A percentile compares a stretch with the other conserved stretches of the same genome.
Conservation (phyloP, 2,797 vertebrate species). For the Platalea minor region DNA sequence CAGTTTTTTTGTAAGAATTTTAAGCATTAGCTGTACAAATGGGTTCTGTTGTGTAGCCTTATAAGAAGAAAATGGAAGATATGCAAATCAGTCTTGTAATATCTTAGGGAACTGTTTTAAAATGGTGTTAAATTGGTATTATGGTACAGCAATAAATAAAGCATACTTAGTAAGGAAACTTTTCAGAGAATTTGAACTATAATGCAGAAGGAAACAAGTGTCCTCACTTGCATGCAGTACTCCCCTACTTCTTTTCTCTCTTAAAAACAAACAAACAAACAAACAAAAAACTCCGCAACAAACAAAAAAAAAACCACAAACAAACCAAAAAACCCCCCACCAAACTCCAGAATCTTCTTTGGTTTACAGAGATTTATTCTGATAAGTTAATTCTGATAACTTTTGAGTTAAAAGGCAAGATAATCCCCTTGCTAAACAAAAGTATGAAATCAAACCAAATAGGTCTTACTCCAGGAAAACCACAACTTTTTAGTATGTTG, state of each 20-base stretch:
- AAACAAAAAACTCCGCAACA: background rate
- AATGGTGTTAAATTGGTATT: background rate
- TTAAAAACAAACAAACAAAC: background rate
- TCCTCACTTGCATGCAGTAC: background rate
- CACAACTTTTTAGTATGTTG: background rate
- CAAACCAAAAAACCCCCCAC: too few species aligned
- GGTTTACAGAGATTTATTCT: background rate
- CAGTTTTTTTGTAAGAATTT: background rate
- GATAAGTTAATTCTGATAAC: background rate
- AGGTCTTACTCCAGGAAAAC: background rate
- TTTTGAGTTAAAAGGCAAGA: background rate
- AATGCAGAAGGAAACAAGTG: background rate
- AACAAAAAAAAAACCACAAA: background rate
- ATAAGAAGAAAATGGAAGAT: background rate
- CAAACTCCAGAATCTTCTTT: background rate
- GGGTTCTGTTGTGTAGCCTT: background rate
- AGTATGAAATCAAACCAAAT: background rate
- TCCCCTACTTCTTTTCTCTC: background rate
- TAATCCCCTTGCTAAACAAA: background rate
- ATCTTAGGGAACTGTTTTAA: background rate
- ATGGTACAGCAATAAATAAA: background rate
- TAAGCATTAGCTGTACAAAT: background rate
- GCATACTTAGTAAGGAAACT: background rate
- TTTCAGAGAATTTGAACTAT: background rate
- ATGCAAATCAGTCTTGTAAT: background rate